Conservation (phyloP, 2,113 vertebrate species). For the Chamaetylas fuelleborni region DNA sequence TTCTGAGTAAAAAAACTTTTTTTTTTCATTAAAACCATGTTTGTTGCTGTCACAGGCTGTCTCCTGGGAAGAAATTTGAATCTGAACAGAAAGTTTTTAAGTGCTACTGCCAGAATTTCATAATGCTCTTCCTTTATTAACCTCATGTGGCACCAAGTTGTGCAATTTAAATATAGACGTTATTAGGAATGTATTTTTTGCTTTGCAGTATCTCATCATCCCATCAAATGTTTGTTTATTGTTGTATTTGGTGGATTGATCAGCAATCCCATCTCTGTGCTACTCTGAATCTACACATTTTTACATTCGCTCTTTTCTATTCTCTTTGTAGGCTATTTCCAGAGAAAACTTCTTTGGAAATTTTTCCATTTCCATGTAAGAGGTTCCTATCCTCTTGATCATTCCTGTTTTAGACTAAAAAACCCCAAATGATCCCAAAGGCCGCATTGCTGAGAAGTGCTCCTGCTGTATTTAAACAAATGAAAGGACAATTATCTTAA, state of each 20-base stretch:
- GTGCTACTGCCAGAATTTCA: background rate
- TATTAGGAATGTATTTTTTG: background rate
- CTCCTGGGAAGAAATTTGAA: background rate
- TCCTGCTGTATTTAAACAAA: background rate
- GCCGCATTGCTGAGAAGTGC: background rate
- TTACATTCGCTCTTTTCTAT: background rate
- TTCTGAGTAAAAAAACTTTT: background rate
- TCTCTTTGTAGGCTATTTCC: background rate
- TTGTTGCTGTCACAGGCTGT: background rate
- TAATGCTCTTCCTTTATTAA: background rate
- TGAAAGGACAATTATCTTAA: background rate
- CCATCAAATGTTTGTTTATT: background rate
- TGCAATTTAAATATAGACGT: background rate
- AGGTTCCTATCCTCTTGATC: background rate
- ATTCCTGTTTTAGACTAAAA: background rate
- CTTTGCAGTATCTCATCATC: background rate
- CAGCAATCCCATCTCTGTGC: background rate
- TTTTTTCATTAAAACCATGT: background rate
- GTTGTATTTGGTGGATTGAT: background rate
- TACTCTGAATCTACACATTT: background rate
- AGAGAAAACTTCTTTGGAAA: background rate
- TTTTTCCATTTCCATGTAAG: background rate
- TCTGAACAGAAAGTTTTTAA: background rate
- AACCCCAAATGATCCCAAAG: background rate
- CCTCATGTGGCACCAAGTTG: background rate